Conservation (phyloP, 2,113 vertebrate genomes). For the Trematocara unimaculatum region DNA sequence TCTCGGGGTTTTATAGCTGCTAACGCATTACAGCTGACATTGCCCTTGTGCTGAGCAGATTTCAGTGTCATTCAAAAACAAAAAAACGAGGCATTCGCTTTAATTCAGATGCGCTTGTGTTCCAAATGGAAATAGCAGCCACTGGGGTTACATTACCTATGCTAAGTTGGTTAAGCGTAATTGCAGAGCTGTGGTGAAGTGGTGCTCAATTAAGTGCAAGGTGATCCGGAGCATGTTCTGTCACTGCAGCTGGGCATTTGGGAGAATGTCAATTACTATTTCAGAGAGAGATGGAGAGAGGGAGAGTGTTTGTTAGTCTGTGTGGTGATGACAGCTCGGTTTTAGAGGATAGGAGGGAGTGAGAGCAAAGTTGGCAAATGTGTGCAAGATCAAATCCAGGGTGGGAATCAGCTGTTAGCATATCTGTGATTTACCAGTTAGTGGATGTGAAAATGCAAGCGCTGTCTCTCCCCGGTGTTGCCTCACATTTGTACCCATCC, state of each 20-base stretch:
- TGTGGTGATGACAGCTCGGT: slow-evolving; percentile 28
- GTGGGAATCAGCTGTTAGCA: slow-evolving; percentile 50
- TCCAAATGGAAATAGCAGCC: slow-evolving; percentile 24
- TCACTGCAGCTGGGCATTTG: slow-evolving; percentile 23
- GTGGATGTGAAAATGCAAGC: slow-evolving; percentile 19
- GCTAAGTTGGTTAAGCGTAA: slow-evolving; percentile 36
- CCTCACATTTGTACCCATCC: slow-evolving; percentile 45
- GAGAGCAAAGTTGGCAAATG: slow-evolving; percentile 30
- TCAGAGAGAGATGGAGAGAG: slow-evolving; percentile 10
- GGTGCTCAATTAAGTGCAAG: slow-evolving; percentile 52
- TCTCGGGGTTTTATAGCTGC: slow-evolving; percentile 5
- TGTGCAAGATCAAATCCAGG: slow-evolving; percentile 12
- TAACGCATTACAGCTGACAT: slow-evolving; percentile 23
- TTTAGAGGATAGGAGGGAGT: slow-evolving; percentile 8
- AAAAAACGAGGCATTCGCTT: neutral
- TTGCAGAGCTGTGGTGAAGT: slow-evolving; percentile 41
- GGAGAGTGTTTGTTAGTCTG: slow-evolving; percentile 10
- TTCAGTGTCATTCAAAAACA: slow-evolving; percentile 20
- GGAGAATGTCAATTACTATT: slow-evolving; percentile 57
- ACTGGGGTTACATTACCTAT: slow-evolving; percentile 33
- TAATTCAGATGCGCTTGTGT: slow-evolving; percentile 5
- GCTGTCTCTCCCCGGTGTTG: neutral
- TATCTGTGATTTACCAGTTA: slow-evolving; percentile 44
- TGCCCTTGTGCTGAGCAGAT: slow-evolving; percentile 15
- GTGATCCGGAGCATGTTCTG: slow-evolving; percentile 41